Evolutionary conservation across 1,140 invertebrate species (phyloP).

Genomic region (Leptinotarsa texana): DNA sequence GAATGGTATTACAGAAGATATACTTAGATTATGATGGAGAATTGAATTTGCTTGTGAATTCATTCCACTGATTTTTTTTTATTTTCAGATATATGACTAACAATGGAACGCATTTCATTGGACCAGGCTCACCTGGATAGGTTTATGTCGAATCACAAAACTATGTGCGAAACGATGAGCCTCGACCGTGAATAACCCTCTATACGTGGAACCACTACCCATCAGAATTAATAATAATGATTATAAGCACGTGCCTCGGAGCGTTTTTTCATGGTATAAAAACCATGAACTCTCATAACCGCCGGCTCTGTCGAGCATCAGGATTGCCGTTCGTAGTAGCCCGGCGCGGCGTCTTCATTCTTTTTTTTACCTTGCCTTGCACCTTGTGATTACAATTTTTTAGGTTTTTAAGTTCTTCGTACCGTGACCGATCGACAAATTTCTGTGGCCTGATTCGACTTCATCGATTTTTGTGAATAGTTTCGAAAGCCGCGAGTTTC

Average conservation of each 20-base stretch:
- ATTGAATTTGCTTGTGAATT: no score
- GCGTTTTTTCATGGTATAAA: constrained; percentile 8
- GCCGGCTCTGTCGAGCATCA: background rate
- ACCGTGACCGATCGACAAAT: background rate
- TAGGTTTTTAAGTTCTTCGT: background rate
- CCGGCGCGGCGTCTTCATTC: background rate
- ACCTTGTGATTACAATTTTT: constrained; percentile 6
- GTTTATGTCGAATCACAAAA: no score
- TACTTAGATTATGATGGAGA: no score
- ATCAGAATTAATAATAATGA: constrained; percentile 4
- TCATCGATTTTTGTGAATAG: no score
- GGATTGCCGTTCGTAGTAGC: background rate
- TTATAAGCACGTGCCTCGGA: constrained; percentile 1
- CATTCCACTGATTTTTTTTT: no score
- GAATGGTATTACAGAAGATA: no score
- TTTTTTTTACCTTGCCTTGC: background rate
- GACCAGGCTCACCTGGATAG: no score
- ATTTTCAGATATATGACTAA: no score
- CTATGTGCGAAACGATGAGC: no score
- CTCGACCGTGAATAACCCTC: no score
- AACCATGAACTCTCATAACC: background rate
- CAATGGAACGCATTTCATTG: no score
- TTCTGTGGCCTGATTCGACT: background rate
- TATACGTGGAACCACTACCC: background rate
- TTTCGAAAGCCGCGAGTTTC: no score